A percentile compares a stretch with the other conserved stretches of the same genome.
These are phyloP conservation scores for Montipora efflorescens DNA, from an alignment of 64 coral and sea anemone species.

Conservation along the genomic window DNA sequence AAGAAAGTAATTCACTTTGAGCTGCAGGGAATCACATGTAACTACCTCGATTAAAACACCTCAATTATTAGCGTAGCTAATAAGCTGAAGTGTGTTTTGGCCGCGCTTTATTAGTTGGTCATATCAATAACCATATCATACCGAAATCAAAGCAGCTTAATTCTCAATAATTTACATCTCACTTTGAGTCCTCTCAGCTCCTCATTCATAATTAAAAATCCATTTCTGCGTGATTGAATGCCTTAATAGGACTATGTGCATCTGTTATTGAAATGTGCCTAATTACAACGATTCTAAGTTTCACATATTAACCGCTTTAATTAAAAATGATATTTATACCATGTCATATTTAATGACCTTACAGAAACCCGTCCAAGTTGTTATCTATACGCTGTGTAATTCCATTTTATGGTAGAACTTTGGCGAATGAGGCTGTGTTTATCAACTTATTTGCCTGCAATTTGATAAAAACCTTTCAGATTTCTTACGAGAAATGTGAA, in stretches of 20 bases:
- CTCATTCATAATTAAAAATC: conserved; percentile 85
- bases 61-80: conserved; percentile 1
- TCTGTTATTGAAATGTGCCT: conserved; percentile 82
- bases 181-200: neutral
- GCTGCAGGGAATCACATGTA: conserved; percentile 20
- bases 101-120: conserved; percentile 14
- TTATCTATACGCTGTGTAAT: neutral
- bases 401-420: neutral
- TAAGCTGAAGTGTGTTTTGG: conserved; percentile 32
- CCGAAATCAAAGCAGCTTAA: conserved; percentile 57
- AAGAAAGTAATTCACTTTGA: conserved; percentile 24
- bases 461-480: neutral
- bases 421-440: neutral
- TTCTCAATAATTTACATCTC: conserved; percentile 30
- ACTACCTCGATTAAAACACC: conserved; percentile 4
- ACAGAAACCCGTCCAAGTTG: conserved; percentile 52
- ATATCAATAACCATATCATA: conserved; percentile 61
- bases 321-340: conserved; percentile 83
- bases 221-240: conserved; percentile 67
- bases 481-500: neutral
- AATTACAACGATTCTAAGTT: conserved; percentile 68
- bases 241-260: conserved; percentile 72
- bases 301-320: conserved; percentile 73
- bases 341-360: conserved; percentile 53
- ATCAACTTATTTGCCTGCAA: neutral